Evolutionary conservation across 2,797 vertebrate genomes (phyloP).

Genomic region (Lateolabrax maculatus): DNA sequence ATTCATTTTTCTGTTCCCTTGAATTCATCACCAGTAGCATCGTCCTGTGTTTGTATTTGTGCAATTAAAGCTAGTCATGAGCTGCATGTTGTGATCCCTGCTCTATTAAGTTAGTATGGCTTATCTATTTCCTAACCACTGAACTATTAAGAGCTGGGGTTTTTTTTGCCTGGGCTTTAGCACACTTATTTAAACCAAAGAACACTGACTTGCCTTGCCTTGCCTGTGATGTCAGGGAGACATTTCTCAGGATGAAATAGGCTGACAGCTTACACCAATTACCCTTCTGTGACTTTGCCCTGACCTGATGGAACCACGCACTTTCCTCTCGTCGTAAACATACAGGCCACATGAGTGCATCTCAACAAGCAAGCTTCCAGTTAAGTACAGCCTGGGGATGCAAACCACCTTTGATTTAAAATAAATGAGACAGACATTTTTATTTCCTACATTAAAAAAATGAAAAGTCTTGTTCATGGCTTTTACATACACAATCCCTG

Average conservation of each 20-base stretch:
- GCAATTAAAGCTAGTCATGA: neutral
- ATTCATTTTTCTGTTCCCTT: neutral
- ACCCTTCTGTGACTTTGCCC: conserved; percentile 30
- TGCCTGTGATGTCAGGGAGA: conserved; percentile 14
- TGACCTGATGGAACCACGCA: conserved; percentile 44
- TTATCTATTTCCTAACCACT: neutral
- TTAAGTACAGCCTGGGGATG: conserved; percentile 49
- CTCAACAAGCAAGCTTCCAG: conserved; percentile 41
- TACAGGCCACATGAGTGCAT: conserved; percentile 47
- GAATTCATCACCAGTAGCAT: conserved; percentile 3
- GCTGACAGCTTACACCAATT: conserved; percentile 32
- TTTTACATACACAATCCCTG: conserved; percentile 6
- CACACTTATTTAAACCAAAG: neutral
- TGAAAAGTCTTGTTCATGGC: conserved; percentile 7
- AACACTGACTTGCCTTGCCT: conserved; percentile 1
- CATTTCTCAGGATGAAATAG: conserved; percentile 31
- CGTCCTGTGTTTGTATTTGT: conserved; percentile 21
- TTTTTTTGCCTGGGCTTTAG: neutral
- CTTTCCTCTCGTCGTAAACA: conserved; percentile 40
- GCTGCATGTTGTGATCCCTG: neutral
- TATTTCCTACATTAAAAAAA: conserved; percentile 41
- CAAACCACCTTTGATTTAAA: conserved; percentile 50
- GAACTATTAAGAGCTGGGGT: neutral
- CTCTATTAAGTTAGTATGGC: neutral
- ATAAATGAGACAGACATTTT: conserved; percentile 33